These are phyloP conservation scores for Alouatta palliata DNA, from an alignment of 2,113 vertebrate species.

Conservation along the genomic window DNA sequence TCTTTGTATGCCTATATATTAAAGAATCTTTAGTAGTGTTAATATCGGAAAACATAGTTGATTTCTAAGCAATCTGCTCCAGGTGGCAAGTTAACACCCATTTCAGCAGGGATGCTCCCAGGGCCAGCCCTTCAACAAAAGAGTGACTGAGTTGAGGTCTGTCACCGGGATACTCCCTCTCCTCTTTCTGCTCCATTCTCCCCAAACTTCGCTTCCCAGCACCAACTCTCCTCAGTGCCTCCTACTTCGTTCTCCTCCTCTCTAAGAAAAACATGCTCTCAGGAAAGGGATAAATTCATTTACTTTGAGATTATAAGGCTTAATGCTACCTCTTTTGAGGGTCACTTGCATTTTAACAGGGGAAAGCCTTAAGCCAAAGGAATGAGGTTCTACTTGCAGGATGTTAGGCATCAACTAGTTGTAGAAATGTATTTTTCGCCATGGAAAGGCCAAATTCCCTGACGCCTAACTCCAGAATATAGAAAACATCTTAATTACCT, in stretches of 20 bases:
- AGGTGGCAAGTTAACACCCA: background rate
- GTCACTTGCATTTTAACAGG: conserved; percentile 60
- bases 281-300: conserved; percentile 64
- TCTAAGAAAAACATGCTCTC: conserved; percentile 64
- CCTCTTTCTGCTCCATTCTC: conserved; percentile 35
- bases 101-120: background rate
- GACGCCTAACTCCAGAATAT: conserved; percentile 40
- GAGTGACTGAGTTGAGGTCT: background rate
- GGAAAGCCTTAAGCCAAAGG: conserved; percentile 71
- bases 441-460: conserved; percentile 44
- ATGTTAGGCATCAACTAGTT: conserved; percentile 41
- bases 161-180: background rate
- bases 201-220: background rate
- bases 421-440: conserved; percentile 56
- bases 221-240: conserved; percentile 60
- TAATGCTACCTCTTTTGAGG: conserved; percentile 64
- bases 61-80: conserved; percentile 31
- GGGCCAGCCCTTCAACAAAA: conserved; percentile 5
- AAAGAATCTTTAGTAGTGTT: conserved; percentile 33
- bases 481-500: conserved; percentile 28
- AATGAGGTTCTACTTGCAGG: conserved; percentile 62
- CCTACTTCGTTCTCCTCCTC: conserved; percentile 59
- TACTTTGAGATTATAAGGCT: conserved; percentile 61
- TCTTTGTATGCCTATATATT: conserved; percentile 42
- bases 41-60: background rate